These are phyloP conservation scores for Mactromeris polynyma DNA, from an alignment of 2,888 invertebrate species.

Conservation along the genomic window DNA sequence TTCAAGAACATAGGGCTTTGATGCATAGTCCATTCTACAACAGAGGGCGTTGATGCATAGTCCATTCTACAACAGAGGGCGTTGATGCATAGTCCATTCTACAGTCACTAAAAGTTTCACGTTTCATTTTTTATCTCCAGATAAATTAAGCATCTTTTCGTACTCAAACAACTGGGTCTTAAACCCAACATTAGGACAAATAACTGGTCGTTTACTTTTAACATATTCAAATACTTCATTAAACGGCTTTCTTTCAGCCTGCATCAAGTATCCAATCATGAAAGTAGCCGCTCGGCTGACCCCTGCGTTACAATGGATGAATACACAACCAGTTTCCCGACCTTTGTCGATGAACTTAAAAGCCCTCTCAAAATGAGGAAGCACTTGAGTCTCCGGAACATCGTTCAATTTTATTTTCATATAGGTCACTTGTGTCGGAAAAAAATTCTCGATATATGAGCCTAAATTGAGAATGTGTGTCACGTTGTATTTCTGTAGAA, in stretches of 20 bases:
- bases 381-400: slow-evolving; percentile 84
- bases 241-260: slow-evolving; percentile 88
- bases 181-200: slow-evolving; percentile 95
- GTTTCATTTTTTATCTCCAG: neutral
- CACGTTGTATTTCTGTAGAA: slow-evolving; percentile 90
- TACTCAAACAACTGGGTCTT: slow-evolving; percentile 90
- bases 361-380: slow-evolving; percentile 87
- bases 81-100: neutral
- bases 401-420: slow-evolving; percentile 90
- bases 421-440: slow-evolving; percentile 87
- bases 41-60: neutral
- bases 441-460: slow-evolving; percentile 84
- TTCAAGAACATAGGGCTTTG: too few species aligned
- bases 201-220: slow-evolving; percentile 90
- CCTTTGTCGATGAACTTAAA: slow-evolving; percentile 90
- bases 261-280: slow-evolving; percentile 94
- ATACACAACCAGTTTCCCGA: slow-evolving; percentile 89
- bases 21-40: too few species aligned
- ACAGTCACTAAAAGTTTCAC: too few species aligned
- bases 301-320: slow-evolving; percentile 97
- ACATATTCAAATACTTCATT: slow-evolving; percentile 91
- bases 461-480: slow-evolving; percentile 92
- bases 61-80: too few species aligned
- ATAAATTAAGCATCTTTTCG: slow-evolving; percentile 70
- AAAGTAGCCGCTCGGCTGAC: slow-evolving; percentile 94